phyloP scores from a whole-genome alignment of 2,888 invertebrate genomes.

The Corbicula japonica region DNA sequence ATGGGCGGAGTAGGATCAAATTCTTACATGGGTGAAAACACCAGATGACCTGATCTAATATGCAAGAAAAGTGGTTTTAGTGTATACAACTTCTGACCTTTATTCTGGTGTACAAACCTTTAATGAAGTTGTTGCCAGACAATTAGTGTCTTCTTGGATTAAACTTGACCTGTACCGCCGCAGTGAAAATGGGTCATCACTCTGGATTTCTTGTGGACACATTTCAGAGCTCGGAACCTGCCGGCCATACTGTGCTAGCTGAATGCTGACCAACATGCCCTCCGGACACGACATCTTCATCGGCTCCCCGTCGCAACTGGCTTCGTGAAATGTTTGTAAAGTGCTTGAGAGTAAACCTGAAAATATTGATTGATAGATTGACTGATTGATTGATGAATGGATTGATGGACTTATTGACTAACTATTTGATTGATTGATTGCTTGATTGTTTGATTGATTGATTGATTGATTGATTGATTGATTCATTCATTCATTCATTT shows the following conservation, averaged over 20 bases:
- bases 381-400: too few relatives aligned
- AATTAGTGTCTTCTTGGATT: conserved; percentile 79
- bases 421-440: too few relatives aligned
- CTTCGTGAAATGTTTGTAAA: conserved; percentile 95
- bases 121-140: conserved; percentile 81
- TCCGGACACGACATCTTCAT: conserved; percentile 95
- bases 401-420: too few relatives aligned
- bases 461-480: too few relatives aligned
- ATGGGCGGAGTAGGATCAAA: too few relatives aligned
- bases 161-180: conserved; percentile 40
- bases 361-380: conserved; percentile 64
- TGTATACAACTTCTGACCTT: too few relatives aligned
- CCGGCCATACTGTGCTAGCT: conserved; percentile 96
- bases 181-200: conserved; percentile 42
- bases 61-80: too few relatives aligned
- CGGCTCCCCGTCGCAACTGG: conserved; percentile 96
- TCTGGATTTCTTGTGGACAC: conserved; percentile 76
- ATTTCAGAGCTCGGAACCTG: conserved; percentile 87
- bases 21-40: too few relatives aligned
- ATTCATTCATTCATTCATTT: too few relatives aligned
- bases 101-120: conserved; percentile 75
- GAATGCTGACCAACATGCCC: conserved; percentile 96
- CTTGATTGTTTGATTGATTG: too few relatives aligned
- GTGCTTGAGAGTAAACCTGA: conserved; percentile 96
- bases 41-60: too few relatives aligned